These are phyloP conservation scores for Idaea dimidiata DNA, from an alignment of 2,888 invertebrate genomes.

Conservation along the genomic window DNA sequence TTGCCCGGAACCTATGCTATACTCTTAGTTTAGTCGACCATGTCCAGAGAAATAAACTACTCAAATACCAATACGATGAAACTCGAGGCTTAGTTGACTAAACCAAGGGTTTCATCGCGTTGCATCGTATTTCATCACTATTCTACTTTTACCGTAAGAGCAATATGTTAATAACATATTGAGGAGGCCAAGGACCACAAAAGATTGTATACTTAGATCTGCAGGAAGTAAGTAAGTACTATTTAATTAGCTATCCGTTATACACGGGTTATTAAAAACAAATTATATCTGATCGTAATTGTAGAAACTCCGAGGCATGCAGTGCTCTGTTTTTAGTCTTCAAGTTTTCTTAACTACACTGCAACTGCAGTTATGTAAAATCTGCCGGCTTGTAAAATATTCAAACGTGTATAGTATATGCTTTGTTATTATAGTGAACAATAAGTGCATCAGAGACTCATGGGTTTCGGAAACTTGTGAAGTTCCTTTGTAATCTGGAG, in stretches of 20 bases:
- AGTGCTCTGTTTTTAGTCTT: background rate
- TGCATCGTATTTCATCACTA: no score
- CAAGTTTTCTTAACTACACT: background rate
- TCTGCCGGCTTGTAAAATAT: background rate
- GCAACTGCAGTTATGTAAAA: background rate
- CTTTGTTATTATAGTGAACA: background rate
- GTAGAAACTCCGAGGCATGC: background rate
- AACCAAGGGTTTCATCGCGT: no score
- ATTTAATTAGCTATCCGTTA: background rate
- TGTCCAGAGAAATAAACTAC: no score
- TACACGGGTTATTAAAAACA: background rate
- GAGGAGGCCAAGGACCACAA: no score
- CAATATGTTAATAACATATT: no score
- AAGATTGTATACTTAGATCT: background rate
- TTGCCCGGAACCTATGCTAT: no score
- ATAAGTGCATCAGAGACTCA: no score
- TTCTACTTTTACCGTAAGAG: no score
- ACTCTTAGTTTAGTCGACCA: no score
- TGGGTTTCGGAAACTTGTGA: background rate
- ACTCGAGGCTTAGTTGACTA: no score
- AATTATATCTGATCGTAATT: background rate
- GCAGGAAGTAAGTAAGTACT: background rate
- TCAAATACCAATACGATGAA: no score
- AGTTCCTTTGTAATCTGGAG: background rate
- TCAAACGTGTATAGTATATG: background rate